Evolutionary conservation across 1,140 invertebrate species (phyloP).

Genomic region (Spodoptera frugiperda): DNA sequence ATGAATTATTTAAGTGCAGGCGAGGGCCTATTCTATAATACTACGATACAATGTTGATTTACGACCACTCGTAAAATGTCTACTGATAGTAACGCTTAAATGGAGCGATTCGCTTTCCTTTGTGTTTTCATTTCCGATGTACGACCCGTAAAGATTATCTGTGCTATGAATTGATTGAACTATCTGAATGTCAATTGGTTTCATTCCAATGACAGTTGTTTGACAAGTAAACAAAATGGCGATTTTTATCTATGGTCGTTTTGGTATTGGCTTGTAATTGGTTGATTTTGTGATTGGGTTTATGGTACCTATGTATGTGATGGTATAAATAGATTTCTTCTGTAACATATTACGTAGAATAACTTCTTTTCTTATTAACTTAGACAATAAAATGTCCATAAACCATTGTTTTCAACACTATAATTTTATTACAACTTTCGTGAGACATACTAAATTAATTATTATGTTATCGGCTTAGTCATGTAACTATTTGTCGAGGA

Average conservation of each 20-base stretch:
- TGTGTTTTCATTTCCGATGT: constrained; percentile 40
- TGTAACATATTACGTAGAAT: too few species aligned
- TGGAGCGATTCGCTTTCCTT: constrained; percentile 31
- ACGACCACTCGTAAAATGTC: constrained; percentile 29
- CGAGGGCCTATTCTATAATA: constrained; percentile 19
- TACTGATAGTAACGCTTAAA: constrained; percentile 35
- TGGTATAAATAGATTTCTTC: too few species aligned
- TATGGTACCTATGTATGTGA: too few species aligned
- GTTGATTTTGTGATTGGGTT: too few species aligned
- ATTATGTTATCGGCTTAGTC: too few species aligned
- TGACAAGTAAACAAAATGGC: not conserved
- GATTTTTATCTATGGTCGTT: constrained; percentile 1
- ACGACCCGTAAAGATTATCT: constrained; percentile 41
- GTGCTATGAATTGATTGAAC: constrained; percentile 37
- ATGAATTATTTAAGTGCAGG: constrained; percentile 42
- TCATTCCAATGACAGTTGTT: constrained; percentile 10
- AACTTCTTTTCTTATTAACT: too few species aligned
- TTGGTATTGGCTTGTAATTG: not conserved
- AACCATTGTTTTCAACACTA: too few species aligned
- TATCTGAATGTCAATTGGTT: constrained; percentile 29
- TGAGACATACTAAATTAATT: too few species aligned
- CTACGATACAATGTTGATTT: constrained; percentile 39
- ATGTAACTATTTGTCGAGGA: too few species aligned
- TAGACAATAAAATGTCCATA: too few species aligned
- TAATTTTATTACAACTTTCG: too few species aligned